These are phyloP conservation scores for Phrynosoma blainvillii DNA, from an alignment of 2,113 vertebrate genomes.

Conservation along the genomic window DNA sequence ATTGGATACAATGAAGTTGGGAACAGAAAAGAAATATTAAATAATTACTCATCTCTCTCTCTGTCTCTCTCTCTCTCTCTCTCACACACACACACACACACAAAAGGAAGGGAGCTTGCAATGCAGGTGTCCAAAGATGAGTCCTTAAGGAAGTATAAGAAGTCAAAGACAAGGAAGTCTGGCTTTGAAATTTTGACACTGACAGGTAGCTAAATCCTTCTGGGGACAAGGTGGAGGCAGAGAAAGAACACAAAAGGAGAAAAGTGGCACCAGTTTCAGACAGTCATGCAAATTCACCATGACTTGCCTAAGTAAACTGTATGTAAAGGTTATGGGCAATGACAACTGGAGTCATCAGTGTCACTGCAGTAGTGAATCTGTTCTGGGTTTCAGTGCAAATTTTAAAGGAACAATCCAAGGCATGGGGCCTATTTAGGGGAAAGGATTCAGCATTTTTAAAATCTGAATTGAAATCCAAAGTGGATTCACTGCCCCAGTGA, in stretches of 20 bases:
- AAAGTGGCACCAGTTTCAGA: neutral
- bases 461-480: no score
- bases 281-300: neutral
- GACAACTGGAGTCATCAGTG: no score
- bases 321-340: no score
- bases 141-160: neutral
- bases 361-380: no score
- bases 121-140: neutral
- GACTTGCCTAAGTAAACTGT: neutral
- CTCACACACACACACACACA: neutral
- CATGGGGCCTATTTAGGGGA: no score
- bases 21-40: conserved; percentile 31
- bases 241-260: neutral
- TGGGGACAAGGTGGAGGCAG: fast-evolving
- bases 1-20: conserved; percentile 10
- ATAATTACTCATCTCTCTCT: conserved; percentile 34
- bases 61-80: neutral
- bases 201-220: neutral
- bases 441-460: no score
- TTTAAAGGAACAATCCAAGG: no score
- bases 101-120: fast-evolving
- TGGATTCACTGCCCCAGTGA: no score
- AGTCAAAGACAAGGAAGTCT: neutral
- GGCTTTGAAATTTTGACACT: neutral
- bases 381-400: no score